A percentile compares a stretch with the other conserved stretches of the same genome.
Evolutionary conservation across 2,888 invertebrate species (phyloP).

Genomic region (Oscheius onirici): DNA sequence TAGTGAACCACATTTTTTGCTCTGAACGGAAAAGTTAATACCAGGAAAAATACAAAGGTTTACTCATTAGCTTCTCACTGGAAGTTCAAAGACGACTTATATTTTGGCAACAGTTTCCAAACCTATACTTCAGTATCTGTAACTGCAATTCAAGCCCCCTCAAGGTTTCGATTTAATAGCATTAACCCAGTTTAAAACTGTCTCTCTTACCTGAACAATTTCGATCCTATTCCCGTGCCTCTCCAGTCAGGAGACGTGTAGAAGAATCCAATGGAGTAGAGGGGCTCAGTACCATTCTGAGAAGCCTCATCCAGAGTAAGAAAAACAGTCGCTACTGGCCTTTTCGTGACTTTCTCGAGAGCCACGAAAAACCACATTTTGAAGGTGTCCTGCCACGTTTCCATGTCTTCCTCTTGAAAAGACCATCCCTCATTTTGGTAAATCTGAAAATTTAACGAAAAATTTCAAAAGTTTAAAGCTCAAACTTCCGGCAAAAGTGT

Average conservation of each 20-base stretch:
- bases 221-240: constrained; percentile 36
- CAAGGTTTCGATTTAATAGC: too few relatives aligned
- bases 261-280: constrained; percentile 42
- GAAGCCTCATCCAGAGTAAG: constrained; percentile 31
- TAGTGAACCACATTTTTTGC: too few relatives aligned
- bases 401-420: constrained; percentile 39
- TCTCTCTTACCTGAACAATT: constrained; percentile 31
- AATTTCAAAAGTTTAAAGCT: neutral
- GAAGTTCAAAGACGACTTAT: too few relatives aligned
- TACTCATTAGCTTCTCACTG: too few relatives aligned
- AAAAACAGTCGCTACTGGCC: constrained; percentile 34
- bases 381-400: constrained; percentile 39
- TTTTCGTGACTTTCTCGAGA: constrained; percentile 31
- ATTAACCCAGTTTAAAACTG: neutral
- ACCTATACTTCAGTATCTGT: too few relatives aligned
- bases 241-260: constrained; percentile 36
- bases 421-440: constrained; percentile 39
- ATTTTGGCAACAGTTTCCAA: too few relatives aligned
- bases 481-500: constrained; percentile 2
- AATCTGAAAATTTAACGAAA: neutral
- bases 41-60: too few relatives aligned
- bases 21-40: too few relatives aligned
- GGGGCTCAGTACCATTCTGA: constrained; percentile 30
- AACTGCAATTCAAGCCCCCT: too few relatives aligned
- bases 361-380: constrained; percentile 41